Base-by-base conservation (phyloP, 2,888 invertebrate species). In the Nomada hirtipes region DNA sequence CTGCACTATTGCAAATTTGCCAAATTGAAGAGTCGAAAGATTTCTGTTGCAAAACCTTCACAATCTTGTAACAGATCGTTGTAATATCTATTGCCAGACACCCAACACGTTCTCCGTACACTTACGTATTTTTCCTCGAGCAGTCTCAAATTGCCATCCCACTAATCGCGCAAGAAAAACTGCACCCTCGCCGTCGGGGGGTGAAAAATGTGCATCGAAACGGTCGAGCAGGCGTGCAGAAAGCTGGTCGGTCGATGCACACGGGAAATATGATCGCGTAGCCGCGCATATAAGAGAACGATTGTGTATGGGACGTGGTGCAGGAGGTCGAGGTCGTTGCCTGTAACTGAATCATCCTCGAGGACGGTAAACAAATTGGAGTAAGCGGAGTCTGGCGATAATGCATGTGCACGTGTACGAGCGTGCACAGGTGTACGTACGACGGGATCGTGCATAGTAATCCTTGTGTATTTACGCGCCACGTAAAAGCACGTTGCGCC, bases 331-430 rank as follows among this genome's bases (percentile, higher is more conserved):
- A 87, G 81, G 85, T 68, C 87, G 77, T 80, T 80, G 87, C 68
- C 72, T 80, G 82, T 77, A 82, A 75, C 84, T 86, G 77, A 85
- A 85, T 85, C 85, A 82, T 80, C 68, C 74, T 78, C 76, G 77
- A 60, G 70, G 87, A 80, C 80, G 79, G 85, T 86, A 86, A 86
- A 87, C 85, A 86, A 86, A 87, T 86, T 86, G 87, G 77, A 86
- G 87, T 86, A 86, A 87, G 77, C 79, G 87, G 82, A 87, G 82
- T 70, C 82, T 55, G 59, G 63, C 63, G 76, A 75, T 73, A 70
- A 82, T 82, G 67, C 61, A 79, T 63, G 36, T 7, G 20, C 23
- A 18, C n/a, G 18, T 23, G 11, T n/a, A 26, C 42, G 13, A 29
- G 29, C 36, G n/a, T 20, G 36, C 23, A 13, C 42, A 60, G 53